Evolutionary conservation across 2,888 invertebrate species (phyloP), one percentile per base, ranked within the genome.

Genomic region (Heliothis peltigera): DNA sequence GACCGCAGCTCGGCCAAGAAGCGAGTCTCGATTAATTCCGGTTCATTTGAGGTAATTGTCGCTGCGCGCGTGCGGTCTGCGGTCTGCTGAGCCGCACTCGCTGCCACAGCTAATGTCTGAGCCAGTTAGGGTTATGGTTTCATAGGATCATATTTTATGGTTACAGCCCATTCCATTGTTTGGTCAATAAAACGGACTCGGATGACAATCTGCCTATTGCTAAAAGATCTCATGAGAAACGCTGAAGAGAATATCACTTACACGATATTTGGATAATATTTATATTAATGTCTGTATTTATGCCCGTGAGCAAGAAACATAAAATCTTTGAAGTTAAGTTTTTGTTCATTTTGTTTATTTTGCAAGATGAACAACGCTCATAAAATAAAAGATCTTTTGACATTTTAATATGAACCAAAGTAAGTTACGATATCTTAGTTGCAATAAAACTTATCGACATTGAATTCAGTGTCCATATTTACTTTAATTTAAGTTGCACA

Each of bases 11-110:
- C 90, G 93, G 92, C 93, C 94, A 94, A 94, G 94, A 90, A 92
- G 92, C 92, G 92, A 90, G 91, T 91, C 93, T 87, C 94, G 93
- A 95, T 95, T 95, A 94, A 95, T 94, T 94, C 93, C 89, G 94
- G 92, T 95, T 94, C 94, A 94, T 94, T 95, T 95, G 94, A 93
- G 95, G 94, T 94, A 95, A 95, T 94, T 95, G 94, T 94, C 94
- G 91, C 87, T 90, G 92, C 84, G 88, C 82, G 90, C 84, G 86
- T 90, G 92, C 88, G 92, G 92, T 89, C 84, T 91, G 91, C 84
- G 92, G 91, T 87, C 78, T 77, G 79, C 82, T 79, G 80, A 73
- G 79, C 73, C 79, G 76, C 79, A 74, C 68, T 64, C 66, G 54
- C 65, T 69, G 66, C 70, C 76, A 68, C 75, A 70, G 73, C 75